These are phyloP conservation scores for Xestia rhomboidea DNA, from an alignment of 2,888 invertebrate species.

Conservation along the genomic window DNA sequence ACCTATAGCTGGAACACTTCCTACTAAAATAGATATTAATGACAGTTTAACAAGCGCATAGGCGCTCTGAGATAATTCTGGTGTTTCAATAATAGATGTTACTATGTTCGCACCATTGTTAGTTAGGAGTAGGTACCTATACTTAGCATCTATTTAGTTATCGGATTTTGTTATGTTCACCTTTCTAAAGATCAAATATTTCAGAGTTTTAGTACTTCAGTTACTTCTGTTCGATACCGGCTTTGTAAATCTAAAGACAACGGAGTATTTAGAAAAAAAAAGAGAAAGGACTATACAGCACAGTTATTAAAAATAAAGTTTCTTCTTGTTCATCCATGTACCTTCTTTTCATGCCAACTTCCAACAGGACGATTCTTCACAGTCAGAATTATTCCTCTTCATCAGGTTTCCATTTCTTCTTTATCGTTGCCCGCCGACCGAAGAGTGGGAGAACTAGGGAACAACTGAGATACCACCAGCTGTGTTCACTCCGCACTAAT, in stretches of 20 bases:
- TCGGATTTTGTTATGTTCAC: not conserved
- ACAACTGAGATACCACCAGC: conserved; percentile 99
- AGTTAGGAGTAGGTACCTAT: not conserved
- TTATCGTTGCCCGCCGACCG: conserved; percentile 28
- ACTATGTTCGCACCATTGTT: conserved; percentile 1
- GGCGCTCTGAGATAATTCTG: conserved; percentile 10
- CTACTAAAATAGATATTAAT: conserved; percentile 49
- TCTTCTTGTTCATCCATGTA: not conserved
- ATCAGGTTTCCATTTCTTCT: conserved; percentile 2
- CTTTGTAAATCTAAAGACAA: not conserved
- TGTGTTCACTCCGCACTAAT: conserved; percentile 96
- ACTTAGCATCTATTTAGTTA: not conserved
- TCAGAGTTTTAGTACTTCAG: not conserved
- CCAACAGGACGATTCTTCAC: not conserved
- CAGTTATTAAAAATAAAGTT: too few relatives aligned
- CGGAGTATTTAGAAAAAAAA: not conserved
- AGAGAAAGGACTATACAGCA: not conserved
- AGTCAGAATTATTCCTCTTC: not conserved
- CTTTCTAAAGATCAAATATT: not conserved
- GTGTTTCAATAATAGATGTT: conserved; percentile 11
- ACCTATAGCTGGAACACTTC: conserved; percentile 24
- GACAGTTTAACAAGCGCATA: conserved; percentile 37
- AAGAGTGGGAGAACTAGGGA: conserved; percentile 87
- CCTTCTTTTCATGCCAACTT: not conserved
- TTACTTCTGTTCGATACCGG: not conserved